A percentile compares a stretch with the other conserved stretches of the same genome.
Conservation (phyloP, 2,797 vertebrate genomes). For the Malacoctenus gilli region DNA sequence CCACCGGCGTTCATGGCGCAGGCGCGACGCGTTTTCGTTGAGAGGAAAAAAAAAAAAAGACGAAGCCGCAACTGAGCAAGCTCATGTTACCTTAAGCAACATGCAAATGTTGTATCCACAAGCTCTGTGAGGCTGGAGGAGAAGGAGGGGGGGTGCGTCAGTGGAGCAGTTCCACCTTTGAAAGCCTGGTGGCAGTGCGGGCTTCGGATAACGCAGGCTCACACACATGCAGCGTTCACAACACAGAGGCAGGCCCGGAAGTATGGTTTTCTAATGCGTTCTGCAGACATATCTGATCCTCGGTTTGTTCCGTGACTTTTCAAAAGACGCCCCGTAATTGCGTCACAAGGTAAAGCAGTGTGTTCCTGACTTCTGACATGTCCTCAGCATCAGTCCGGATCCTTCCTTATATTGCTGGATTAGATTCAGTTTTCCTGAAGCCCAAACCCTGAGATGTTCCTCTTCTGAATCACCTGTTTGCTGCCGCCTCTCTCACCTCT, state of each 20-base stretch:
- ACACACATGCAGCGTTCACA: slow-evolving; percentile 35
- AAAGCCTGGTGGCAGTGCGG: slow-evolving; percentile 82
- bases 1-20: neutral
- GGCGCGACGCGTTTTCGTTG: too few relatives aligned
- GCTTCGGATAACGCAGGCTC: slow-evolving; percentile 65
- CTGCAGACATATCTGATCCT: slow-evolving; percentile 50
- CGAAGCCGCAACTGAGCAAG: neutral
- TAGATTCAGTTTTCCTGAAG: too few relatives aligned
- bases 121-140: slow-evolving; percentile 4
- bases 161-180: slow-evolving; percentile 65
- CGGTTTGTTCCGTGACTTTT: slow-evolving; percentile 43
- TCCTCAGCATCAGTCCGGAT: too few relatives aligned
- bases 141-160: neutral
- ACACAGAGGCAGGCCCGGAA: slow-evolving; percentile 30
- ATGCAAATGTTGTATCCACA: slow-evolving; percentile 19
- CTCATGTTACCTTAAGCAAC: neutral
- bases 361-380: too few relatives aligned
- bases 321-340: too few relatives aligned
- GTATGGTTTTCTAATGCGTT: slow-evolving; percentile 41
- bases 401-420: too few relatives aligned
- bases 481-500: too few relatives aligned
- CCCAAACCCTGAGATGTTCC: neutral
- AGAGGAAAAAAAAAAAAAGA: too few relatives aligned
- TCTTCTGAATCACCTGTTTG: slow-evolving; percentile 15
- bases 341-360: too few relatives aligned